Base-by-base conservation (phyloP, 2,888 invertebrate genomes). In the Tuberolachnus salignus region DNA sequence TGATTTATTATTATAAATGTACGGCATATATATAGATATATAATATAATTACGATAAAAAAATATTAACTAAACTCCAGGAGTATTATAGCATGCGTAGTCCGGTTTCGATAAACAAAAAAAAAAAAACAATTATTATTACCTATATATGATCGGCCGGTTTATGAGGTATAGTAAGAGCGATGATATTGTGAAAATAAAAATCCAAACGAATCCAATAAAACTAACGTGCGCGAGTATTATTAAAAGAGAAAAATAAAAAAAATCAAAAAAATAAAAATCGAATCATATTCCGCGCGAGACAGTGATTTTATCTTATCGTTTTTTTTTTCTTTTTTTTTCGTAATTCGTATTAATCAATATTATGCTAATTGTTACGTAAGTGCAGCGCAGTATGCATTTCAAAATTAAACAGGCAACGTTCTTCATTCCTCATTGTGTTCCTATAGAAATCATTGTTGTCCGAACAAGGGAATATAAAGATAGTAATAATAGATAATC, bases 321-420 rank as follows among this genome's bases (percentile, higher is more conserved):
- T 14, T 8, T 11, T 11, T 61, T 42, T 42, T n/a, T n/a, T n/a
- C n/a, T n/a, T n/a, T n/a, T n/a, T n/a, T n/a, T n/a, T 23, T 9
- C 19, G 16, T 10, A n/a, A 21, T 46, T 16, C 14, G 14, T 21
- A 46, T 46, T 44, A 21, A 44, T 46, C 14, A 64, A 23, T 23
- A 44, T 44, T 21, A 46, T 46, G 23, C 3, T 71, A 57, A 49
- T 49, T 14, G 26, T 59, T 59, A 46, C 71, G 46, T 26, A 26
- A 72, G 59, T 26, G 46, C 44, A 16, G n/a, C 34, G 23, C 71
- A 71, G 71, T 71, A 46, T 59, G 26, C 46, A 9, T n/a, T 23
- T 71, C 23, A 23, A 57, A 57, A 46, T 71, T 44, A 57, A 71
- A 71, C 57, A n/a, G n/a, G n/a, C n/a, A 71, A 72, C n/a, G 71